Percentiles rank a stretch among this genome's conserved stretches.
Conservation (phyloP, 2,888 invertebrate species). For the Formica aserva region DNA sequence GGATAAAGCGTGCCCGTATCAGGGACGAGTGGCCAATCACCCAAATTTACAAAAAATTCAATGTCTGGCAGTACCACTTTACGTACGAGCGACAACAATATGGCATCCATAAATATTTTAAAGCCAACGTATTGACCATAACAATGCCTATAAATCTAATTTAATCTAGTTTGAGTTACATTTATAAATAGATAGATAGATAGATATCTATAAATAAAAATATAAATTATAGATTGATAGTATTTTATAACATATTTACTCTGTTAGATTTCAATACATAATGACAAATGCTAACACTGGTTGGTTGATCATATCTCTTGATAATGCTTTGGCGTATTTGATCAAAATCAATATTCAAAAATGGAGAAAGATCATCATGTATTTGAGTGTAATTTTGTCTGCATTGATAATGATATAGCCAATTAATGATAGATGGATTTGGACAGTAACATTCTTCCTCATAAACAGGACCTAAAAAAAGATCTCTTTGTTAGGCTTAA, state of each 20-base stretch:
- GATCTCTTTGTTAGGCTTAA: slow-evolving; percentile 12
- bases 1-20: slow-evolving; percentile 89
- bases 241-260: slow-evolving; percentile 67
- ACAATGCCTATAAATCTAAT: slow-evolving; percentile 92
- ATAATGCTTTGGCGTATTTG: slow-evolving; percentile 89
- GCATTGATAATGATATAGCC: slow-evolving; percentile 91
- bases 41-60: slow-evolving; percentile 96
- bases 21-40: slow-evolving; percentile 96
- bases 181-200: too few relatives aligned
- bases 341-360: slow-evolving; percentile 91
- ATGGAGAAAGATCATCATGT: slow-evolving; percentile 90
- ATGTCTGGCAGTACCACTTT: slow-evolving; percentile 94
- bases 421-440: slow-evolving; percentile 87
- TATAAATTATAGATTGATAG: not conserved
- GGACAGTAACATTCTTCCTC: slow-evolving; percentile 96
- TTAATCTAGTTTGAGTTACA: slow-evolving; percentile 48
- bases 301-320: slow-evolving; percentile 91
- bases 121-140: slow-evolving; percentile 98
- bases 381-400: slow-evolving; percentile 90
- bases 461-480: slow-evolving; percentile 88
- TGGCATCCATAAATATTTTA: slow-evolving; percentile 97
- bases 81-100: slow-evolving; percentile 92
- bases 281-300: slow-evolving; percentile 95
- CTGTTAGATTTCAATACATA: slow-evolving; percentile 94
- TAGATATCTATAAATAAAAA: slow-evolving; percentile 2